Conservation (phyloP, 2,797 vertebrate species). For the Aulostomus chinensis region DNA sequence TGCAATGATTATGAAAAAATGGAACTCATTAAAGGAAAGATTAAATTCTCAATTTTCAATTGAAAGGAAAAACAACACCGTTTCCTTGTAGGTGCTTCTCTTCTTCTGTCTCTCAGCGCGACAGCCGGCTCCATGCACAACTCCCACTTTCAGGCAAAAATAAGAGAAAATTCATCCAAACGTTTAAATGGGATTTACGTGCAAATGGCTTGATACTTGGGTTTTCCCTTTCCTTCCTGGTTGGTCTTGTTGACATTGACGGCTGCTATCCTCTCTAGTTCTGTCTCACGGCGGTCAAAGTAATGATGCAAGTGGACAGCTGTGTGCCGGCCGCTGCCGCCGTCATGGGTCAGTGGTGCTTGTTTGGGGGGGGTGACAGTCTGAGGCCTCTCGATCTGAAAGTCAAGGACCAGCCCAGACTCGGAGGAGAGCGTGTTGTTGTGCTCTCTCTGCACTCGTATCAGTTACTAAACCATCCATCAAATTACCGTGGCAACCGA, state of each 20-base stretch:
- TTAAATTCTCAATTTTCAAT: too few species aligned
- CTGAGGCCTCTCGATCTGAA: constrained; percentile 50
- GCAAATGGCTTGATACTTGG: too few species aligned
- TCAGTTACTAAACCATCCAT: constrained; percentile 73
- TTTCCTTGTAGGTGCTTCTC: too few species aligned
- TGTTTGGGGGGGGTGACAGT: constrained; percentile 22
- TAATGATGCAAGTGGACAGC: constrained; percentile 42
- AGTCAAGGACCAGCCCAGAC: constrained; percentile 52
- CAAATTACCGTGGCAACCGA: constrained; percentile 70
- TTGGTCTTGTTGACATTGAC: constrained; percentile 42
- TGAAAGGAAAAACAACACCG: too few species aligned
- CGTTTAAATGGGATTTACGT: too few species aligned
- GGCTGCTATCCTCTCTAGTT: constrained; percentile 13
- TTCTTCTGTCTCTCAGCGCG: too few species aligned
- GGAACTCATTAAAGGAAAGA: too few species aligned
- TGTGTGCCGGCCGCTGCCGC: not conserved
- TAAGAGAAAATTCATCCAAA: too few species aligned
- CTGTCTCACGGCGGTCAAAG: constrained; percentile 13
- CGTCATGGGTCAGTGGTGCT: constrained; percentile 37
- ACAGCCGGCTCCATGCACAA: too few species aligned
- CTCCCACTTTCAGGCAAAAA: too few species aligned
- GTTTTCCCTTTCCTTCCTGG: too few species aligned
- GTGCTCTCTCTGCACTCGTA: constrained; percentile 20
- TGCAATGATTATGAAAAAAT: too few species aligned
- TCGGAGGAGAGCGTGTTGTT: constrained; percentile 7